Evolutionary conservation across 2,888 invertebrate genomes (phyloP), one percentile per base, ranked within the genome.

Genomic region (Lepas anatifera): DNA sequence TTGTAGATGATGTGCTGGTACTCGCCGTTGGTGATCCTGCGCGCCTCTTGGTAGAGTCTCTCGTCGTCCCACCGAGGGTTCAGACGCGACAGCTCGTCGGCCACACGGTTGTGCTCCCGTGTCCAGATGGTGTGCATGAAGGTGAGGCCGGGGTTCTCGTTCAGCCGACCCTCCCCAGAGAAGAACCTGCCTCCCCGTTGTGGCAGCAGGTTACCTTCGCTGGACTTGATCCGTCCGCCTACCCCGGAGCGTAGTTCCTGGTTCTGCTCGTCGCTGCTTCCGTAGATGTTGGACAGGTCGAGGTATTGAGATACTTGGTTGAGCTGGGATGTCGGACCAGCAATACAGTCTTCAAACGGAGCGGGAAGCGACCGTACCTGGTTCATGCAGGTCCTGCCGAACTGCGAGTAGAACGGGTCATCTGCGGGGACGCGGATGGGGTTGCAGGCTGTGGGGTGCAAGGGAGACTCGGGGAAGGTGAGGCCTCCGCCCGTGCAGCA

Each of bases 331-430:
- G 83, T 75, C 0, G 83, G 79, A 6, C 78, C 78, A 27, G 66
- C 66, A 7, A 66, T 27, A 18, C 66, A 66, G 66, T 39, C 10
- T 39, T 66, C 66, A 18, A 66, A 66, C 0, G 88, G 87, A 0
- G 90, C 88, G 0, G 91, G 87, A 0, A 90, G 89, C 0, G 91
- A 90, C 68, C 92, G 81, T 1, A 92, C 88, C 76, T 93, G 92
- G 78, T 92, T 90, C 87, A 92, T 89, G 78, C 93, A 93, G 6
- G 85, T 87, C 64, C 87, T 79, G 76, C 87, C 88, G 75, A 85
- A 86, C 16, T 82, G 77, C 72, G 84, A 82, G 78, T 87, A 89
- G 78, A 85, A 87, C 0, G 89, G 87, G 80, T 93, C 91, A 46
- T 76, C 73, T 3, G 70, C 52, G 1, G 75, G 73, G 50, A 92